Evolutionary conservation across 2,888 invertebrate species (phyloP).

Genomic region (Torymus auratus): DNA sequence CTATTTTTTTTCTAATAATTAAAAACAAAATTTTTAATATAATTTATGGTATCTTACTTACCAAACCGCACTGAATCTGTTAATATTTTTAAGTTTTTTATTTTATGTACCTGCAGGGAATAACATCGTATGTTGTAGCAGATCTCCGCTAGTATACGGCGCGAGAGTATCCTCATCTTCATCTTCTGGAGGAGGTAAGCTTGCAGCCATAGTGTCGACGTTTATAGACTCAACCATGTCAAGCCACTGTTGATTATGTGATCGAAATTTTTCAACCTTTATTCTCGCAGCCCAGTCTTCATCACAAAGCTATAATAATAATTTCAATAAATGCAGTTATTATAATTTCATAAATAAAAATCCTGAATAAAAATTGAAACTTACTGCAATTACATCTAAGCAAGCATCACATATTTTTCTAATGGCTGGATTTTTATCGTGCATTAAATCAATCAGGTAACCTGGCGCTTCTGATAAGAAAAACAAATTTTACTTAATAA

Average conservation of each 20-base stretch:
- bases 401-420: constrained; percentile 96
- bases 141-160: constrained; percentile 86
- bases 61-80: no score
- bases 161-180: constrained; percentile 83
- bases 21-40: no score
- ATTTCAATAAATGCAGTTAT: constrained; percentile 11
- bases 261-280: constrained; percentile 96
- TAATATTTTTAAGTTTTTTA: no score
- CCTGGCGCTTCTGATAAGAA: constrained; percentile 89
- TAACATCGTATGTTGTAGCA: constrained; percentile 80
- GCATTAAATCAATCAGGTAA: constrained; percentile 97
- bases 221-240: constrained; percentile 92
- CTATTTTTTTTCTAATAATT: no score
- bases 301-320: constrained; percentile 82
- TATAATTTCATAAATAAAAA: background rate
- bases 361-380: constrained; percentile 61
- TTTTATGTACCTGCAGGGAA: constrained; percentile 74
- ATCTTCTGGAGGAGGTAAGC: constrained; percentile 67
- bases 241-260: constrained; percentile 98
- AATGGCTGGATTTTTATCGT: constrained; percentile 96
- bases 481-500: background rate
- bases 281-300: constrained; percentile 96
- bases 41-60: no score
- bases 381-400: constrained; percentile 94
- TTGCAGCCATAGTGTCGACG: constrained; percentile 77